Evolutionary conservation across 2,797 vertebrate genomes (phyloP), one percentile per base, ranked within the genome.

Genomic region (Pitangus sulphuratus): DNA sequence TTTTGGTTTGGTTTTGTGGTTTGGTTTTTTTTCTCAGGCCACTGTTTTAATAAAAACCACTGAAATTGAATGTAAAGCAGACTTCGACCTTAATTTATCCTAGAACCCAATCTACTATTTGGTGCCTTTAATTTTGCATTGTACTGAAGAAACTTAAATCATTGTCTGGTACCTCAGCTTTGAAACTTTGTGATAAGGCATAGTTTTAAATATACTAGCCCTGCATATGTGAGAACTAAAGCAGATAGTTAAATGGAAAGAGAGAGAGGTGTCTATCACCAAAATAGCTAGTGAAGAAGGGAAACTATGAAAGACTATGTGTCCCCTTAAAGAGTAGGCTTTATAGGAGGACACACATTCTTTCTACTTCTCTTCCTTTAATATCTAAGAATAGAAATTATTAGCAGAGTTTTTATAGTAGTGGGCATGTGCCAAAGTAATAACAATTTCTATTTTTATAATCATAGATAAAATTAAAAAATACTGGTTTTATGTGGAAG

Each of bases 291-390:
- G 26, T 50, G 39, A 76, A 62, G 58, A 65, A 30, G 5, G 5
- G 25, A 90, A 83, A 16, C 20, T 84, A 21, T 68, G 80, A 84
- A 91, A 75, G 4, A 50, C 6, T n/a, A 3, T 12, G 9, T n/a
- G 6, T 60, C 10, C 31, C 26, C 20, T 51, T 13, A 60, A 66
- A 30, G 18, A 62, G 14, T 31, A 50, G 47, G 2, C 5, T 65
- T 81, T 54, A 12, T n/a, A 18, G 15, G 75, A 65, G 8, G 11
- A 51, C 15, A 6, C 0, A 5, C 0, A 1, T 42, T 39, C 3
- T 48, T 93, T 82, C 31, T 84, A 6, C 14, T 75, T 24, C 30
- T 8, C 6, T 74, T 72, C 15, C 7, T 72, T 69, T 50, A 54
- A 40, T 35, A 28, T 4, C 10, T 61, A 56, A 33, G 30, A 64